A percentile compares a stretch with the other conserved stretches of the same genome.
These are phyloP conservation scores for Atrichornis clamosus DNA, from an alignment of 2,113 vertebrate genomes.

Conservation along the genomic window DNA sequence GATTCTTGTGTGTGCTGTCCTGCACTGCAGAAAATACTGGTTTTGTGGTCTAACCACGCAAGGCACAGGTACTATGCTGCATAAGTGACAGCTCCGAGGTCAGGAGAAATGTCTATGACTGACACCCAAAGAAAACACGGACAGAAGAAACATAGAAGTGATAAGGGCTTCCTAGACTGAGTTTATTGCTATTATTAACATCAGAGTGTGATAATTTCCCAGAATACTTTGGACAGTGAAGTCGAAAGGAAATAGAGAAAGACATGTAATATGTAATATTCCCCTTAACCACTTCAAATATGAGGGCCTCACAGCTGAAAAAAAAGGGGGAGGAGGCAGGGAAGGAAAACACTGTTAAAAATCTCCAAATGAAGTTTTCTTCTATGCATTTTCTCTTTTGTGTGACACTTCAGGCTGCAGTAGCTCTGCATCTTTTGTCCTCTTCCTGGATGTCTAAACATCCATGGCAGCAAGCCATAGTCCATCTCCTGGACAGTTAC, in stretches of 20 bases:
- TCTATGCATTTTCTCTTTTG: neutral
- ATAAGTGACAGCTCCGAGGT: neutral
- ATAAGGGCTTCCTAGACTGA: neutral
- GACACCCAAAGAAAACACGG: neutral
- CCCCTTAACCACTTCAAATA: neutral
- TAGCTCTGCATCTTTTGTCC: neutral
- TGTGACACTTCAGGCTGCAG: neutral
- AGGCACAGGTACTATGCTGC: neutral
- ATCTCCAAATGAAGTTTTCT: neutral
- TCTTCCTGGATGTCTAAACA: neutral
- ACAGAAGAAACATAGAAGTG: neutral
- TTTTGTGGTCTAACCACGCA: neutral
- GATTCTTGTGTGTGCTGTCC: neutral
- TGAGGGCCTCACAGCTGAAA: neutral
- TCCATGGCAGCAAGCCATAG: neutral
- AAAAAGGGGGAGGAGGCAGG: fast-evolving
- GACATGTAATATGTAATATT: neutral
- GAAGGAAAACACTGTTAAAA: neutral
- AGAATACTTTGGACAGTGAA: neutral
- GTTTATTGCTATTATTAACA: neutral
- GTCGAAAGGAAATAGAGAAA: neutral
- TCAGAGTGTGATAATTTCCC: neutral
- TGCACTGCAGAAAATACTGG: neutral
- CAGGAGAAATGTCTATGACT: neutral
- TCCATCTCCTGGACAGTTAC: too few species aligned